Base-by-base conservation (phyloP, 2,797 vertebrate genomes). In the Spea hammondii region DNA sequence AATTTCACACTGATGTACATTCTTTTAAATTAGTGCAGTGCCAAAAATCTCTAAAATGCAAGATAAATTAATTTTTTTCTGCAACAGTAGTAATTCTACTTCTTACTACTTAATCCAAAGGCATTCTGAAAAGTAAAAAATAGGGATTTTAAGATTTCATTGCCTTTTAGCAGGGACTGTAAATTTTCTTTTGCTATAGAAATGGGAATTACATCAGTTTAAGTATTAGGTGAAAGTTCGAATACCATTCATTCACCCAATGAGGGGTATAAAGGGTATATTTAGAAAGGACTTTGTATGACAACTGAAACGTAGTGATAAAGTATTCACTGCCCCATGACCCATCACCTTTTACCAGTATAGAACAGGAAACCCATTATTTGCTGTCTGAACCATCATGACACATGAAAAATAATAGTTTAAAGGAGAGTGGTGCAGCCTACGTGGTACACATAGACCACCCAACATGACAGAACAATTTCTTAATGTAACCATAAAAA, bases 321-420 rank as follows among this genome's bases (percentile, higher is more conserved):
- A 50, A n/a, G 47, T 54, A 32, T 32, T 71, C 47, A 72, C 50
- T 55, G 46, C 44, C 47, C 76, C 14, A 65, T 65, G 53, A 13
- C 14, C 66, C 45, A 46, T 53, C 46, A 5, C 55, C n/a, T 12
- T 17, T 17, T 46, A 7, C 69, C 44, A 59, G 71, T 48, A 57
- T 76, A 47, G 14, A 70, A 50, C 9, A 72, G 68, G 69, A 76
- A 67, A 54, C 17, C 65, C 14, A 75, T 72, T 53, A 80, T 66
- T 66, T 64, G 70, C 59, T 57, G 47, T 47, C 47, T 51, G 17
- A 73, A 75, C 48, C 64, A 59, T 55, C 50, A 10, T 54, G 66
- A 80, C 79, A 70, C 59, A 45, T 80, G 66, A 54, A 70, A 75
- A 75, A 76, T 73, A 70, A 76, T 76, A 55, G 59, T 4, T 49